Conservation (phyloP, 2,113 vertebrate species). For the Leuciscus idus region DNA sequence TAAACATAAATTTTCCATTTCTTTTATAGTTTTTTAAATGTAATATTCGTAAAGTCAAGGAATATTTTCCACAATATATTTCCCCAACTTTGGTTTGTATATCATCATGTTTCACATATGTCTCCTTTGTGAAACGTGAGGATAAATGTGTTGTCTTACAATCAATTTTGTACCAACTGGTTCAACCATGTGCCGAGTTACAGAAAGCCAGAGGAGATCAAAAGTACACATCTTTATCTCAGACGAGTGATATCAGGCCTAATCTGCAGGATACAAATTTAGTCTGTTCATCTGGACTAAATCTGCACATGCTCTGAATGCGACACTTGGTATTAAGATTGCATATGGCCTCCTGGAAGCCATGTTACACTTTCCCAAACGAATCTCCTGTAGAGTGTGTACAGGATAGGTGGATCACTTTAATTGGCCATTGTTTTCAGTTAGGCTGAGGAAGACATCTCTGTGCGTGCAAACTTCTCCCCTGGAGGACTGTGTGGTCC, state of each 20-base stretch:
- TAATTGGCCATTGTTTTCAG: constrained; percentile 54
- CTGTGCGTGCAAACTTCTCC: not conserved
- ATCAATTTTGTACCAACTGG: not conserved
- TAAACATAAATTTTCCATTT: too few relatives aligned
- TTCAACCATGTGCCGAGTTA: not conserved
- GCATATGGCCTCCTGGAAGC: not conserved
- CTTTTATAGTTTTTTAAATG: too few relatives aligned
- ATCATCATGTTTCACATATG: not conserved
- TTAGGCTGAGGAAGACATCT: constrained; percentile 30
- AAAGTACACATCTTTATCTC: constrained; percentile 2
- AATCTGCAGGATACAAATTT: constrained; percentile 8
- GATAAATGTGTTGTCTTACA: not conserved
- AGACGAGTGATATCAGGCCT: not conserved
- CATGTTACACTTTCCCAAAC: constrained; percentile 5
- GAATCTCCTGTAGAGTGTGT: constrained; percentile 18
- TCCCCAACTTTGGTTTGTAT: not conserved
- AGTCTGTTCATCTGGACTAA: constrained; percentile 25
- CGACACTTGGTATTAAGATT: not conserved
- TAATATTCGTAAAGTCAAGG: not conserved
- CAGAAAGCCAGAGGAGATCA: constrained; percentile 4
- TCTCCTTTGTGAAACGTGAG: not conserved
- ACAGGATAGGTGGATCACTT: constrained; percentile 4
- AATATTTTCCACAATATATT: not conserved
- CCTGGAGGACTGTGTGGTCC: not conserved
- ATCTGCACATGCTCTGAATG: not conserved